Evolutionary conservation across 2,797 vertebrate genomes (phyloP).

Genomic region (Coendou prehensilis): DNA sequence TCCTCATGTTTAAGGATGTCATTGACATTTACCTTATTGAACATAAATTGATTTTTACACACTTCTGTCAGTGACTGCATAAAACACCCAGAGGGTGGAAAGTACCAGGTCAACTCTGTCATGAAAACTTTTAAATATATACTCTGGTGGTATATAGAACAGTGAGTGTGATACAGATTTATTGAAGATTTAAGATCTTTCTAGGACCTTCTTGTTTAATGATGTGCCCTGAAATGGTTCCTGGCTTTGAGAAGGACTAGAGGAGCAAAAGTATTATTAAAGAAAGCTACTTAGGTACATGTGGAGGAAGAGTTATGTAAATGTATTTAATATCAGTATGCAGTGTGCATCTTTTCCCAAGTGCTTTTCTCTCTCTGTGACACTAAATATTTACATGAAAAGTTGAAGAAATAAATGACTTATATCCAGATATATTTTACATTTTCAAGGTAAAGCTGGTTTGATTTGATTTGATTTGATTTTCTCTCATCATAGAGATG

Average conservation of each 20-base stretch:
- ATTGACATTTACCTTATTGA: constrained; percentile 86
- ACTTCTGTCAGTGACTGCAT: constrained; percentile 78
- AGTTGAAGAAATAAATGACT: constrained; percentile 22
- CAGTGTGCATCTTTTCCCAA: neutral
- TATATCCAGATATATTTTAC: constrained; percentile 22
- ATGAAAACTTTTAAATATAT: constrained; percentile 74
- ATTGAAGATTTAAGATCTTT: constrained; percentile 75
- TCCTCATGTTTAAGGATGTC: constrained; percentile 78
- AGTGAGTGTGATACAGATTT: constrained; percentile 75
- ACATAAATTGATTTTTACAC: constrained; percentile 85
- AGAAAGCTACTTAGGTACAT: constrained; percentile 28
- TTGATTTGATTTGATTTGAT: constrained; percentile 23
- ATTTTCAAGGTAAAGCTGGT: neutral
- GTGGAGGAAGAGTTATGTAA: neutral
- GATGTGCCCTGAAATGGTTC: constrained; percentile 65
- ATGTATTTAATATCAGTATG: constrained; percentile 31
- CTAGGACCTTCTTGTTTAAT: constrained; percentile 76
- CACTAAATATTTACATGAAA: constrained; percentile 41
- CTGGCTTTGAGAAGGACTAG: constrained; percentile 16
- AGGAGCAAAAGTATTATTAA: constrained; percentile 51
- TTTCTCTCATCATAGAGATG: neutral
- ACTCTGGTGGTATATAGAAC: constrained; percentile 54
- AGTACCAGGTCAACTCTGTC: constrained; percentile 66
- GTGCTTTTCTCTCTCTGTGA: constrained; percentile 14
- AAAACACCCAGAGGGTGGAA: constrained; percentile 69